These are phyloP conservation scores for Macrobrachium nipponense DNA, from an alignment of 1,140 invertebrate species.

Conservation along the genomic window DNA sequence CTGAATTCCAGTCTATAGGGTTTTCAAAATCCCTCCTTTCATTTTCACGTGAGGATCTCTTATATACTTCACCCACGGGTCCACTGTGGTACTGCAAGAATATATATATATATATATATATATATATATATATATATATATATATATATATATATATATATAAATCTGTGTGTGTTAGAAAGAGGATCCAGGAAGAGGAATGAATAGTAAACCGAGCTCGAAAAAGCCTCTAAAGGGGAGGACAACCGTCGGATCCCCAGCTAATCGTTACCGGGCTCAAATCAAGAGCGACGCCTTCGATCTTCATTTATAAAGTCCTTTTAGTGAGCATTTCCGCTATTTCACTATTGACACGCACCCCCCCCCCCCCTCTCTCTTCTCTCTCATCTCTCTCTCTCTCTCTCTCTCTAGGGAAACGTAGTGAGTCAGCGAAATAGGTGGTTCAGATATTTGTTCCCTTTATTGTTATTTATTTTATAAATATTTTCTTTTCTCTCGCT, in stretches of 20 bases:
- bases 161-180: neutral
- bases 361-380: neutral
- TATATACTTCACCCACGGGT: no score
- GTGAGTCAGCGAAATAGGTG: no score
- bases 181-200: no score
- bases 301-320: neutral
- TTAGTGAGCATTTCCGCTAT: neutral
- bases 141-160: neutral
- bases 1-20: no score
- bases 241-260: neutral
- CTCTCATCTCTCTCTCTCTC: neutral
- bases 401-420: no score
- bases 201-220: no score
- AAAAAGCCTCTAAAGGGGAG: neutral
- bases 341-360: neutral
- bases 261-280: neutral
- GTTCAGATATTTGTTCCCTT: neutral
- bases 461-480: neutral
- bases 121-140: constrained; percentile 17
- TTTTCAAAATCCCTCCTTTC: no score
- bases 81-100: no score
- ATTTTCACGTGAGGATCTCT: no score
- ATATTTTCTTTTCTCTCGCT: no score
- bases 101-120: constrained; percentile 2
- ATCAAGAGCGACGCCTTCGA: no score